Base-by-base conservation (phyloP, 2,113 vertebrate species). In the Malurus cyaneus region DNA sequence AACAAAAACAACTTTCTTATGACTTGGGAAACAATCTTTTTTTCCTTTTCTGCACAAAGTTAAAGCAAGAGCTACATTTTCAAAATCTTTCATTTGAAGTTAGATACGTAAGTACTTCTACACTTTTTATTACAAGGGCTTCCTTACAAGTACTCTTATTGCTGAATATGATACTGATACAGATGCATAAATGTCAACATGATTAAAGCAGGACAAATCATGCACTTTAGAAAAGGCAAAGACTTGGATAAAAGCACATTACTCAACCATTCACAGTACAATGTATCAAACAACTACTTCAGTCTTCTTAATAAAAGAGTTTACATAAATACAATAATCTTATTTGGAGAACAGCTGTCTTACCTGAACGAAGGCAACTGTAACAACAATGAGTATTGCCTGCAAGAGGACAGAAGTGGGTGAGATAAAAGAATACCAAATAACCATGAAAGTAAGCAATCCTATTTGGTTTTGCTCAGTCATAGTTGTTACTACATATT, bases 371-470 rank as follows among this genome's bases (percentile, higher is more conserved):
- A 99, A 99, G 96, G 99, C 99, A 82, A 99, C 99, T 2, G 99
- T 99, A 95, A 99, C 99, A 12, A 99, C 99, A 9, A 99, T 99
- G 90, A 99, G 98, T 96, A 99, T 99, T 97, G 99, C 99, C 99
- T 99, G 96, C 70, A 92, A 86, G 82, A 87, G 93, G 83, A 89
- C 61, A 86, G 36, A 53, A 86, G 39, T 1, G 26, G 14, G 77
- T 15, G 86, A 72, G 24, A 64, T 32, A 89, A 79, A 69, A 76
- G 41, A 90, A 80, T 50, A 72, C 39, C 59, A 83, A 73, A 77
- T 18, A 12, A 61, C 29, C 28, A 16, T 18, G 23, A 84, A 83
- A 84, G 21, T 8, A 62, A 84, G 9, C 4, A 31, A 69, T 19
- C 8, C 7, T n/a, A 61, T 41, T 49, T 77, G 39, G 16, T 36